Base-by-base conservation (phyloP, 2,113 vertebrate species). In the Anser brachyrhynchus region DNA sequence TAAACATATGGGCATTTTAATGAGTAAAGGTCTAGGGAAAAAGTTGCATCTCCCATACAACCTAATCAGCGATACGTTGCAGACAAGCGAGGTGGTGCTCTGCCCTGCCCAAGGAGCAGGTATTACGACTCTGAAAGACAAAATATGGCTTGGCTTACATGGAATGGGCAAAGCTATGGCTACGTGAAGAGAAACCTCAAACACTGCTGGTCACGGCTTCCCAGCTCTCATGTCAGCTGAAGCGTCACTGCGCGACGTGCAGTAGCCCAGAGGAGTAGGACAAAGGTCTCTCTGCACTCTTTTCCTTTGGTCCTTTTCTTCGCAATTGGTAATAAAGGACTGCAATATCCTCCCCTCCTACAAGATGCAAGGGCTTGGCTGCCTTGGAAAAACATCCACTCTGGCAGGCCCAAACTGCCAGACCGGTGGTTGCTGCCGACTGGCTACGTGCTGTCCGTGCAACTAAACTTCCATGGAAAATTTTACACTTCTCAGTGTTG, bases 381-480 rank as follows among this genome's bases (percentile, higher is more conserved):
- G 66, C 81, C 61, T 78, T 1, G 3, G 76, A 49, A 84, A 93
- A 90, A 33, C 43, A 86, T 90, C 70, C 3, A 6, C 12, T 19
- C 41, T 57, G 83, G 82, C 81, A 93, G 90, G 72, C 35, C 52
- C 46, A 61, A n/a, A 65, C 51, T 90, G 90, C 91, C 82, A 43
- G 62, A 72, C 70, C 21, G 26, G 57, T 65, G 75, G 64, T 54
- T 95, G 76, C 86, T 94, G 33, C 66, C 22, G 28, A 44, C 73
- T 39, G 84, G n/a, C 80, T 95, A 95, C 66, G 66, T 93, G 95
- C 66, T 76, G 79, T 54, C 84, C 25, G 21, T 96, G 92, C 96
- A 87, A n/a, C n/a, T 69, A 13, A 13, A 44, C 37, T 78, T 89
- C 49, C 85, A 84, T 2, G 1, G 75, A 44, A 64, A 64, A 83